These are phyloP conservation scores for Cosmia pyralina DNA, from an alignment of 2,888 invertebrate genomes.

Conservation along the genomic window DNA sequence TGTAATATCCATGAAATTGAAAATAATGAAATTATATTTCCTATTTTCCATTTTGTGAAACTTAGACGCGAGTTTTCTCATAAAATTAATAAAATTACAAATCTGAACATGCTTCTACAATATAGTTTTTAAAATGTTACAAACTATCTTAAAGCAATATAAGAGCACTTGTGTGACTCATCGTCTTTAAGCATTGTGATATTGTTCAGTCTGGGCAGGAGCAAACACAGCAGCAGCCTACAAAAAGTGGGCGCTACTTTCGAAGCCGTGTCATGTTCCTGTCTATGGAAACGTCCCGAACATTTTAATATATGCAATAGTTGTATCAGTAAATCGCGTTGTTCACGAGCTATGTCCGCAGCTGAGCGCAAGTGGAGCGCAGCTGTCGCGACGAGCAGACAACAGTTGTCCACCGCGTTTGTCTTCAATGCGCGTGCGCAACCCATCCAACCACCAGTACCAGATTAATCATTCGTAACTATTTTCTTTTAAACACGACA, in stretches of 20 bases:
- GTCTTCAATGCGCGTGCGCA: conserved; percentile 80
- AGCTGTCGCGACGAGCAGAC: conserved; percentile 88
- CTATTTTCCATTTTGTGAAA: background rate
- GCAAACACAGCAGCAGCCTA: conserved; percentile 15
- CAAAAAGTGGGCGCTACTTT: conserved; percentile 3
- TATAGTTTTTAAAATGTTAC: background rate
- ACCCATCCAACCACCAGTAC: conserved; percentile 69
- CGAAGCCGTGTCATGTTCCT: conserved; percentile 22
- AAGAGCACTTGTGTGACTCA: background rate
- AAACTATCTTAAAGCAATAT: background rate
- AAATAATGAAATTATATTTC: background rate
- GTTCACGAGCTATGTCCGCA: conserved; percentile 61
- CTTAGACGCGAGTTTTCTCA: background rate
- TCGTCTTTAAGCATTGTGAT: background rate
- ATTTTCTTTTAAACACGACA: conserved; percentile 73
- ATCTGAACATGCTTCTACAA: background rate
- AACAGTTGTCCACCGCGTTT: conserved; percentile 88
- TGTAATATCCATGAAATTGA: background rate
- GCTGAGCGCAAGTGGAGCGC: conserved; percentile 81
- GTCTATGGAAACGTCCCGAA: conserved; percentile 27
- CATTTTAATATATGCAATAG: conserved; percentile 38
- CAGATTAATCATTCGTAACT: conserved; percentile 81
- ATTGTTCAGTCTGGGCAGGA: background rate
- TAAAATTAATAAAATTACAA: background rate
- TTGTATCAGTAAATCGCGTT: conserved; percentile 58